Percentiles rank a stretch among this genome's conserved stretches.
phyloP scores from a whole-genome alignment of 1,140 invertebrate genomes.

The Sinella curviseta region DNA sequence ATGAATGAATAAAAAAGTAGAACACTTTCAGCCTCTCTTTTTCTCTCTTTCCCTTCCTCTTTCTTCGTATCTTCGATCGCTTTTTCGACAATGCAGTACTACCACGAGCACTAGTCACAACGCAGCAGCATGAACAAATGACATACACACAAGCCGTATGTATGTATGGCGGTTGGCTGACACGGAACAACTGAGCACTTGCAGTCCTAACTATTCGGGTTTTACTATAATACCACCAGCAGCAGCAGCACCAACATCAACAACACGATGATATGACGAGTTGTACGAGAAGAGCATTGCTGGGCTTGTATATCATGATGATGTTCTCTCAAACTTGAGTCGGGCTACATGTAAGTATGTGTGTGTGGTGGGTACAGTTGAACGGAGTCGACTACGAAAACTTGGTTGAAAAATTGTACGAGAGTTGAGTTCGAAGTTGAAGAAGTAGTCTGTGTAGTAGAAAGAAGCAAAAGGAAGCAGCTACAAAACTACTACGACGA shows the following conservation, averaged over 20 bases:
- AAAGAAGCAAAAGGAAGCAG: background rate
- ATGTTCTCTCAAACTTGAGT: background rate
- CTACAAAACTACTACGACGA: too few relatives aligned
- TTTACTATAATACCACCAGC: background rate
- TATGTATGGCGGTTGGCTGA: constrained; percentile 25
- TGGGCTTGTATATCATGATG: background rate
- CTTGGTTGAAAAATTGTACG: background rate
- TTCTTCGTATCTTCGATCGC: background rate
- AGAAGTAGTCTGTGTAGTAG: background rate
- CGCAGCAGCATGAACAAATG: too few relatives aligned
- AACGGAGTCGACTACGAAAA: background rate
- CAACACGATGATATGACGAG: background rate
- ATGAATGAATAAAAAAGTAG: background rate
- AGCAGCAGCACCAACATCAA: background rate
- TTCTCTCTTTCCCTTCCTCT: background rate
- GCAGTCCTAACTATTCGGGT: constrained; percentile 20
- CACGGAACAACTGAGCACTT: constrained; percentile 25
- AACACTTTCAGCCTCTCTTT: background rate
- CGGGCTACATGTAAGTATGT: background rate
- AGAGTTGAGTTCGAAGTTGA: background rate
- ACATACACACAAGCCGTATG: constrained; percentile 2
- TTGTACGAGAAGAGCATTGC: background rate
- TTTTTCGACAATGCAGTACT: background rate
- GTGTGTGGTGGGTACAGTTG: background rate
- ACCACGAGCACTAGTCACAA: background rate